Percentiles rank a stretch among this genome's conserved stretches.
Evolutionary conservation across 2,797 vertebrate genomes (phyloP).

Genomic region (Rhabdomys pumilio): DNA sequence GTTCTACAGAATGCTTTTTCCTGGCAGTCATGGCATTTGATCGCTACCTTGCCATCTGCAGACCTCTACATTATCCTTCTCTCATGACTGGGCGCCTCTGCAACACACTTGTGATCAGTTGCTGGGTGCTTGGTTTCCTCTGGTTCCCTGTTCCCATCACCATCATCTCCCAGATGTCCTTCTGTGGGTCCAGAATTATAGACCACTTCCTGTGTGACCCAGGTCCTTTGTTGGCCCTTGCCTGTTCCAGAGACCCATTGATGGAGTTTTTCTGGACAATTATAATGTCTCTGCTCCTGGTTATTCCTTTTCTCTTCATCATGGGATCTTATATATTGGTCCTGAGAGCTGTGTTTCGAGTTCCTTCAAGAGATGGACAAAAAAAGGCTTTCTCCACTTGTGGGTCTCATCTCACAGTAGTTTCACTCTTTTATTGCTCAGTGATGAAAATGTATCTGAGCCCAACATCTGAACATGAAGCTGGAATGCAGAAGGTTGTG

Average conservation of each 20-base stretch:
- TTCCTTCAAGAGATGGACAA: conserved; percentile 73
- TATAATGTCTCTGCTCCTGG: conserved; percentile 66
- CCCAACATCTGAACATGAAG: conserved; percentile 68
- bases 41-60: conserved; percentile 82
- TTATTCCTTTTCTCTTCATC: conserved; percentile 68
- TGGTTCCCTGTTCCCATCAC: conserved; percentile 71
- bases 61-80: not conserved
- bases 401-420: conserved; percentile 78
- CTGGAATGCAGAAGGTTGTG: conserved; percentile 72
- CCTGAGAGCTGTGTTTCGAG: conserved; percentile 54
- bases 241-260: conserved; percentile 39
- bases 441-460: conserved; percentile 79
- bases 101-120: conserved; percentile 44
- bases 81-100: conserved; percentile 76
- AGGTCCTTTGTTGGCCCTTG: conserved; percentile 73
- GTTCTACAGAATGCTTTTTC: conserved; percentile 78
- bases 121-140: conserved; percentile 82
- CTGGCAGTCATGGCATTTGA: conserved; percentile 82
- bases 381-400: conserved; percentile 80
- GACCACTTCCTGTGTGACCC: conserved; percentile 80
- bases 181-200: conserved; percentile 75
- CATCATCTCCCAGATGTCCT: conserved; percentile 71
- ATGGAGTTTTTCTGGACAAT: conserved; percentile 40
- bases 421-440: conserved; percentile 78
- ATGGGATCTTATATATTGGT: conserved; percentile 71